Conservation (phyloP, 1,140 invertebrate species). For the Atta texana region DNA sequence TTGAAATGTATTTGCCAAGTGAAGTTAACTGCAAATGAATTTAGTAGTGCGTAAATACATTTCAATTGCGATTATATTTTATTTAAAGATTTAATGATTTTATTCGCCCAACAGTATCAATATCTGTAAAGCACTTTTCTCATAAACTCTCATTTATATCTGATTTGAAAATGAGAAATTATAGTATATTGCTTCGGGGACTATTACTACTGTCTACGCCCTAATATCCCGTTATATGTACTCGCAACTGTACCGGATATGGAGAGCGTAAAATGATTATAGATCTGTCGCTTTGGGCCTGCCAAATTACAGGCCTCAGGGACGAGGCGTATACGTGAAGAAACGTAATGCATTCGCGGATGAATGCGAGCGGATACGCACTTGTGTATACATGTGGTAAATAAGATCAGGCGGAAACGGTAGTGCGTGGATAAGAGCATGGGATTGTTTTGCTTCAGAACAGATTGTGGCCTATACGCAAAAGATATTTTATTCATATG, state of each 20-base stretch:
- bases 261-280: conserved; percentile 63
- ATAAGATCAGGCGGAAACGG: conserved; percentile 36
- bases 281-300: conserved; percentile 63
- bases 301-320: conserved; percentile 58
- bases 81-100: not conserved
- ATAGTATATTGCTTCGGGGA: not conserved
- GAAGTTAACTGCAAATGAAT: no score
- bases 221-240: conserved; percentile 19
- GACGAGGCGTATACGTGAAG: conserved; percentile 25
- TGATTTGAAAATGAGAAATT: conserved; percentile 28
- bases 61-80: not conserved
- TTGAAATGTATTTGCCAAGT: no score
- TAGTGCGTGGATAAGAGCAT: conserved; percentile 26
- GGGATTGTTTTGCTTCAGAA: conserved; percentile 3
- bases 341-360: not conserved
- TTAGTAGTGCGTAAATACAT: no score
- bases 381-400: not conserved
- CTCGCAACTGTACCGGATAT: conserved; percentile 37
- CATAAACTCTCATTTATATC: not conserved
- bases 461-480: not conserved
- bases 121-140: not conserved
- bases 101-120: not conserved
- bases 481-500: conserved; percentile 16
- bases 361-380: not conserved
- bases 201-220: conserved; percentile 46